phyloP scores from a whole-genome alignment of 2,113 vertebrate genomes.

The Platysteira castanea region DNA sequence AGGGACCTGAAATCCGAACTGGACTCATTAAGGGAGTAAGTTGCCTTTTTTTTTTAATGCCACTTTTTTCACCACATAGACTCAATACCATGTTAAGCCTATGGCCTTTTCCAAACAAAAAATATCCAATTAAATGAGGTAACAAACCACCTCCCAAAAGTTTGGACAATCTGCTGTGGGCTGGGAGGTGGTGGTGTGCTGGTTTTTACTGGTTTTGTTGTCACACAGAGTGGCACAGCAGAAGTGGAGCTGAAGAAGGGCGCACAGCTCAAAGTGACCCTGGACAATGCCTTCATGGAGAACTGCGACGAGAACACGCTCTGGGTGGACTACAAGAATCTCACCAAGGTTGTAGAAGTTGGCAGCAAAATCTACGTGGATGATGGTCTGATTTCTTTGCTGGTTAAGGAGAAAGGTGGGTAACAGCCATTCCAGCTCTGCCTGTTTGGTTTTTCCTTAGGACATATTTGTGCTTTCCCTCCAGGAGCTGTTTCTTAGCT shows the following conservation, averaged over 20 bases:
- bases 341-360: conserved; percentile 85
- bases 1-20: conserved; percentile 97
- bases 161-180: background rate
- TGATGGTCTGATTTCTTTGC: conserved; percentile 93
- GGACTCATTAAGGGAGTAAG: conserved; percentile 97
- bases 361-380: conserved; percentile 90
- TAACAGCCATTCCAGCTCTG: background rate
- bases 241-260: conserved; percentile 95
- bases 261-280: conserved; percentile 82
- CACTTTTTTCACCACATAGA: accelerated
- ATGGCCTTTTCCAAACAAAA: background rate
- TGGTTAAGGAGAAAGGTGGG: conserved; percentile 88
- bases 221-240: conserved; percentile 86
- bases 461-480: background rate
- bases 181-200: background rate
- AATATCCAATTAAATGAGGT: accelerated
- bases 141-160: background rate
- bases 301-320: conserved; percentile 87
- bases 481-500: background rate
- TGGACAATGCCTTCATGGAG: conserved; percentile 87
- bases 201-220: background rate
- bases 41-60: background rate
- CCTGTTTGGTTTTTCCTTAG: background rate
- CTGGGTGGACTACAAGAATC: conserved; percentile 99
- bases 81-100: accelerated